These are phyloP conservation scores for Autographa gamma DNA, from an alignment of 2,888 invertebrate species.

Conservation along the genomic window DNA sequence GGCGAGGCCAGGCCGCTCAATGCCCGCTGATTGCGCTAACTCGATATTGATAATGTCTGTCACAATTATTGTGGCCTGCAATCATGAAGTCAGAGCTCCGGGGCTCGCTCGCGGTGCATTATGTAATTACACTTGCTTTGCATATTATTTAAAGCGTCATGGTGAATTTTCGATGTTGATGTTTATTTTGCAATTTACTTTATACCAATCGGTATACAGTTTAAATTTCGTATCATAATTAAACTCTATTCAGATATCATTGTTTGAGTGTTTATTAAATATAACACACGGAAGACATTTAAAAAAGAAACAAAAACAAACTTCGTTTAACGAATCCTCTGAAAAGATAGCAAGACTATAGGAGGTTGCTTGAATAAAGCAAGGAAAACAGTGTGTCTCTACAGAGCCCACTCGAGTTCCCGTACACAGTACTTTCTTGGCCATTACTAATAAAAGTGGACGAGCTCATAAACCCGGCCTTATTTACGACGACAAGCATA, in stretches of 20 bases:
- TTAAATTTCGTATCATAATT: not conserved
- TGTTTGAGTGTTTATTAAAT: too few relatives aligned
- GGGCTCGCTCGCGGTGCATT: not conserved
- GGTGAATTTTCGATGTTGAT: not conserved
- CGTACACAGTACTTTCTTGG: constrained; percentile 24
- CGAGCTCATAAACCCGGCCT: constrained; percentile 40
- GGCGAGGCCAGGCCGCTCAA: constrained; percentile 24
- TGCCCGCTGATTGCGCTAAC: constrained; percentile 56
- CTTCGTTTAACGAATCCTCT: not conserved
- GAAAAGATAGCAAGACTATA: not conserved
- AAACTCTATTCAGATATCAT: too few relatives aligned
- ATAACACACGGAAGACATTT: too few relatives aligned
- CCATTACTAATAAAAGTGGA: constrained; percentile 49
- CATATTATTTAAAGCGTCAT: not conserved
- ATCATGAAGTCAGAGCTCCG: constrained; percentile 5
- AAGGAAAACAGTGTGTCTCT: not conserved
- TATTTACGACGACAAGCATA: constrained; percentile 46
- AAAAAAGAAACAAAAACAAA: not conserved
- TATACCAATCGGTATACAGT: not conserved
- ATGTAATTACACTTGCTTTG: not conserved
- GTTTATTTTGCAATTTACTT: not conserved
- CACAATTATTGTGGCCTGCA: constrained; percentile 38
- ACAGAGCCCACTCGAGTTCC: not conserved
- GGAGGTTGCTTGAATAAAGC: not conserved
- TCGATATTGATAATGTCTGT: constrained; percentile 57